Evolutionary conservation across 2,888 invertebrate species (phyloP), one percentile per base, ranked within the genome.

Genomic region (Osedax fenrisi): DNA sequence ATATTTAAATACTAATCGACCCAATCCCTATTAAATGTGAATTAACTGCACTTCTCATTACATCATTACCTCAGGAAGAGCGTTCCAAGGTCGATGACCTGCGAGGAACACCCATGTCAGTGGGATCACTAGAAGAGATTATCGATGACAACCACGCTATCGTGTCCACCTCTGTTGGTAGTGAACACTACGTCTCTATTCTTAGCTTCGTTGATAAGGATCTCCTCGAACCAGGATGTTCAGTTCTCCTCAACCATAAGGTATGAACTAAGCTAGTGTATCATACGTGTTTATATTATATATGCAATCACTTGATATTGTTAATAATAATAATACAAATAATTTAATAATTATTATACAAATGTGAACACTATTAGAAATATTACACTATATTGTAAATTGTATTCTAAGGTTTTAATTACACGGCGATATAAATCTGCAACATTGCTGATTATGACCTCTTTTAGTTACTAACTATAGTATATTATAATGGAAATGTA

Each of bases 121-220:
- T 98, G 25, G 98, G 98, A n/a, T 95, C 92, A 78, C 86, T 98
- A 76, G 98, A 99, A 85, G 98, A 98, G 87, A 96, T 99, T 76
- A 99, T 99, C 80, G 98, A 98, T 86, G 98, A 98, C 85, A 98
- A 97, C 85, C 98, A 98, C 86, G 98, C 98, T 2, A 99, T 98
- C 84, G 98, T 98, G 0, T 96, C 95, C 0, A 97, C 97, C 1
- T 95, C 95, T 73, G 97, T 98, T 1, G 98, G 98, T 73, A 94
- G 94, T 81, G 98, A 99, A 85, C 98, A 99, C 85, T 99, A 99
- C 85, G 98, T 98, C 78, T 95, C 94, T 84, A 98, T 99, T 82
- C 87, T 98, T 80, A 96, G 96, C 0, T 99, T 98, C 87, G 98
- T 99, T 26, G 98, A 99, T 86, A 99, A 99, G 84, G 97, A 98